phyloP scores from a whole-genome alignment of 2,888 invertebrate genomes.

The Trichogramma evanescens region DNA sequence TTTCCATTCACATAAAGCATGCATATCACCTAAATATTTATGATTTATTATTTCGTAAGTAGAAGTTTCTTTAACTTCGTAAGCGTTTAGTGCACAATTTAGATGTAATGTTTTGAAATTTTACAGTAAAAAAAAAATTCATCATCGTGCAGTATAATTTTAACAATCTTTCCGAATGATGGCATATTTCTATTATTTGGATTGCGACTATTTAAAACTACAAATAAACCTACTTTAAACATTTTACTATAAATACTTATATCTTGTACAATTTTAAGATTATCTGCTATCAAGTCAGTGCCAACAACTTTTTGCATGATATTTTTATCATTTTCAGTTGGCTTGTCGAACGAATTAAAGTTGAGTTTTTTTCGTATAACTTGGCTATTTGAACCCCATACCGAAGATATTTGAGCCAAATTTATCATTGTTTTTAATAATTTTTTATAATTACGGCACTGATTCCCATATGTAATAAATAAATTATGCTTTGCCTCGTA shows the following conservation, averaged over 20 bases:
- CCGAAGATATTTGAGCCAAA: not conserved
- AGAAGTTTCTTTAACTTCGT: not conserved
- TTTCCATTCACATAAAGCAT: not conserved
- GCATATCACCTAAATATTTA: not conserved
- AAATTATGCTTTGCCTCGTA: conserved; percentile 1
- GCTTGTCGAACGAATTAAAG: too few relatives aligned
- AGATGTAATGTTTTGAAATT: not conserved
- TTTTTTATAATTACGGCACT: conserved; percentile 1
- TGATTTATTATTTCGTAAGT: not conserved
- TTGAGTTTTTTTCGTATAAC: not conserved
- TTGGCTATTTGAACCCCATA: not conserved
- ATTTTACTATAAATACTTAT: not conserved
- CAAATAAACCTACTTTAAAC: not conserved
- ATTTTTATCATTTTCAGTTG: not conserved
- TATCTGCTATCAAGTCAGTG: not conserved
- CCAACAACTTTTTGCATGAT: not conserved
- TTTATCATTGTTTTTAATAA: not conserved
- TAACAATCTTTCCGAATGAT: not conserved
- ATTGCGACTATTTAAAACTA: not conserved
- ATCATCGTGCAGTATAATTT: not conserved
- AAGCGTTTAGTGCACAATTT: conserved; percentile 1
- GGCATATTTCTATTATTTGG: not conserved
- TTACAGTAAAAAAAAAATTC: not conserved
- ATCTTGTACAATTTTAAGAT: not conserved
- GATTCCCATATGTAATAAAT: not conserved